phyloP scores from a whole-genome alignment of 2,113 vertebrate species.

The Alethe diademata region DNA sequence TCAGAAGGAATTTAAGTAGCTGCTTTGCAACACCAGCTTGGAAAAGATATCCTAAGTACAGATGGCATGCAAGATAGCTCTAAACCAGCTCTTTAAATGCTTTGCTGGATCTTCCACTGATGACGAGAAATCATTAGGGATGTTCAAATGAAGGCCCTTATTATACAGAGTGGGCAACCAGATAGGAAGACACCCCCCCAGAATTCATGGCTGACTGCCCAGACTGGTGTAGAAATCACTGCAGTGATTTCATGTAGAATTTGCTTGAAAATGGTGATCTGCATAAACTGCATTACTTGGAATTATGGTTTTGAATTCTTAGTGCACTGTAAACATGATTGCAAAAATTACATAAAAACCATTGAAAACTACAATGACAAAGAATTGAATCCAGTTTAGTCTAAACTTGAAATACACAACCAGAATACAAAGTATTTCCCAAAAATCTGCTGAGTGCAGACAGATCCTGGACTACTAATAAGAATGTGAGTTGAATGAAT shows the following conservation, averaged over 20 bases:
- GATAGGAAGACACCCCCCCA: neutral
- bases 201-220: neutral
- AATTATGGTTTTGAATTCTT: neutral
- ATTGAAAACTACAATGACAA: neutral
- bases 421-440: neutral
- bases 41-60: slow-evolving; percentile 22
- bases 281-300: neutral
- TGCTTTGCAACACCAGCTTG: slow-evolving; percentile 30
- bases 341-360: neutral
- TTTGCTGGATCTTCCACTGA: neutral
- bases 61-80: neutral
- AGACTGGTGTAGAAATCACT: slow-evolving; percentile 5
- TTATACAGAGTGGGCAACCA: neutral
- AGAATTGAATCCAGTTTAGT: neutral
- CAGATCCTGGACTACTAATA: neutral
- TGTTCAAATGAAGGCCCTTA: neutral
- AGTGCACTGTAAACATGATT: neutral
- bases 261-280: neutral
- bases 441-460: neutral
- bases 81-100: neutral
- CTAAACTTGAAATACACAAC: neutral
- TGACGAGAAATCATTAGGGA: neutral
- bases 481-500: neutral
- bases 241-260: neutral
- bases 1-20: slow-evolving; percentile 1